These are phyloP conservation scores for Keiferia lycopersicella DNA, from an alignment of 2,888 invertebrate genomes.

Conservation along the genomic window DNA sequence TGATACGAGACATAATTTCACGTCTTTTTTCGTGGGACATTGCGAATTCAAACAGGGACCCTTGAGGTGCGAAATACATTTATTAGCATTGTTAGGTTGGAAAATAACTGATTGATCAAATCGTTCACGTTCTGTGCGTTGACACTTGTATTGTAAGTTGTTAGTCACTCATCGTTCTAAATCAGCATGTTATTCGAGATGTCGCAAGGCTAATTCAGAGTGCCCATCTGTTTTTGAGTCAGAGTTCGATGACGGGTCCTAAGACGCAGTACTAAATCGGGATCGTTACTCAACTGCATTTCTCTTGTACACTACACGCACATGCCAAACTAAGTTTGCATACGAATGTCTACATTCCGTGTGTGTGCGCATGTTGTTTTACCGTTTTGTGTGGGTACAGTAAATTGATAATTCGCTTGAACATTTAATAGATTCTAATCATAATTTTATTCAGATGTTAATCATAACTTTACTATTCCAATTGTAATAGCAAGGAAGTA, in stretches of 20 bases:
- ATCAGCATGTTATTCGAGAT: slow-evolving; percentile 32
- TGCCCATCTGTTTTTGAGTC: slow-evolving; percentile 10
- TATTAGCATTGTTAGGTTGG: neutral
- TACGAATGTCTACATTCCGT: too few species aligned
- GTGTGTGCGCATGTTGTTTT: too few species aligned
- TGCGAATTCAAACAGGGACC: neutral
- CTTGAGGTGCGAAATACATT: neutral
- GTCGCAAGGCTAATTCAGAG: slow-evolving; percentile 25
- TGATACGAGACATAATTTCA: slow-evolving; percentile 14
- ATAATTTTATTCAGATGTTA: neutral
- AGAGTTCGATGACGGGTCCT: slow-evolving; percentile 43
- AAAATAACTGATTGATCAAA: slow-evolving; percentile 11
- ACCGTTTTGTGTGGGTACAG: too few species aligned
- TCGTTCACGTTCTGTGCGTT: slow-evolving; percentile 23
- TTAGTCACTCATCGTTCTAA: slow-evolving; percentile 30
- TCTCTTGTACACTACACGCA: slow-evolving; percentile 28
- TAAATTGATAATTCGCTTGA: neutral
- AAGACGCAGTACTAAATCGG: slow-evolving; percentile 60
- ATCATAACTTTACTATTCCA: neutral
- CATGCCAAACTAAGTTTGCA: neutral
- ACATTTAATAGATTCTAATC: neutral
- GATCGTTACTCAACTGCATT: slow-evolving; percentile 64
- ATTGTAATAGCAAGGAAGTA: too few species aligned
- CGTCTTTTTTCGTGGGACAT: slow-evolving; percentile 8
- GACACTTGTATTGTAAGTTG: slow-evolving; percentile 24